Percentiles rank a stretch among this genome's conserved stretches.
Evolutionary conservation across 2,113 vertebrate genomes (phyloP).

Genomic region (Acrocephalus kingi): DNA sequence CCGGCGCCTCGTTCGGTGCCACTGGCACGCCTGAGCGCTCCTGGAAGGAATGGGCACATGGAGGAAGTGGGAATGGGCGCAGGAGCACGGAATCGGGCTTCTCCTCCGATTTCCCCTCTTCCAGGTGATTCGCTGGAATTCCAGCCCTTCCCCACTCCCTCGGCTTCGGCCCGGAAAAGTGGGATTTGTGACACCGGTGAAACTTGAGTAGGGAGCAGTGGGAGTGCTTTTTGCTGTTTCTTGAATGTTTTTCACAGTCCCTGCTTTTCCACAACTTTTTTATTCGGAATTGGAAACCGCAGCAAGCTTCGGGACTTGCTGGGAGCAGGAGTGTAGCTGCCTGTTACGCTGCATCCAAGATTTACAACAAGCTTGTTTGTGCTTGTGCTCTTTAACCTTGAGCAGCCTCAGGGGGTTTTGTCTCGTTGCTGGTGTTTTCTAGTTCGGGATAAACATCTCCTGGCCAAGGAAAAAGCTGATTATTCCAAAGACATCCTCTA

Average conservation of each 20-base stretch:
- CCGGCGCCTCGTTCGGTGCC: fast-evolving
- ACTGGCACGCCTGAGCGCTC: background rate
- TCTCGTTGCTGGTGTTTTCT: background rate
- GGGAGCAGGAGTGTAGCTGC: too few species aligned
- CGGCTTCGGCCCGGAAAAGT: fast-evolving
- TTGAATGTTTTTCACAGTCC: fast-evolving
- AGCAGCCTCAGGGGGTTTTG: background rate
- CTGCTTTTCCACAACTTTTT: background rate
- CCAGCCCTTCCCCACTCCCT: background rate
- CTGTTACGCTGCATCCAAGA: fast-evolving
- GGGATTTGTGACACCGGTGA: fast-evolving
- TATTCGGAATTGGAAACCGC: too few species aligned
- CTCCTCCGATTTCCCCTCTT: fast-evolving
- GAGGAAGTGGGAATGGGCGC: too few species aligned
- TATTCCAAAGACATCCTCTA: background rate
- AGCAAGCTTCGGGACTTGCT: background rate
- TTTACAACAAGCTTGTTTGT: background rate
- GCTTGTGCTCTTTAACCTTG: background rate
- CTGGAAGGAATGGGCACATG: background rate
- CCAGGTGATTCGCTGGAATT: fast-evolving
- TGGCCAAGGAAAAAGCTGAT: background rate
- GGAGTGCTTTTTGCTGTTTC: background rate
- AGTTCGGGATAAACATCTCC: background rate
- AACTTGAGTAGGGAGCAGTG: fast-evolving
- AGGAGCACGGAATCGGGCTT: background rate